phyloP scores from a whole-genome alignment of 1,140 invertebrate genomes.

The Caenorhabditis inopinata region DNA sequence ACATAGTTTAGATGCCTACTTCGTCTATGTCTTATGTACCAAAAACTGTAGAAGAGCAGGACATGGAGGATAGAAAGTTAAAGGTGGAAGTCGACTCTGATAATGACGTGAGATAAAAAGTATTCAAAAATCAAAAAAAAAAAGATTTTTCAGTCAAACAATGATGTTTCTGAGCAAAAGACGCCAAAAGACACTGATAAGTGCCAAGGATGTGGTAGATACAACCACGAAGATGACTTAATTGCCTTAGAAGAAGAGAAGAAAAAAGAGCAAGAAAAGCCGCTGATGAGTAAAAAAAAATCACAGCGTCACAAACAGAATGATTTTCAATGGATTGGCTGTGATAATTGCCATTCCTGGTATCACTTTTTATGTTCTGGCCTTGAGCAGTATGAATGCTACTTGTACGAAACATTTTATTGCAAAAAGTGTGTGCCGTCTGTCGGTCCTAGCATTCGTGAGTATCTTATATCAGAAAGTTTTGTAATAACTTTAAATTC shows the following conservation, averaged over 20 bases:
- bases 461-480: not conserved
- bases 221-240: not conserved
- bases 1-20: too few relatives aligned
- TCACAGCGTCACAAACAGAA: not conserved
- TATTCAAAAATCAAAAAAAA: not conserved
- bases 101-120: too few relatives aligned
- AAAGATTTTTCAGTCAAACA: not conserved
- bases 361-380: not conserved
- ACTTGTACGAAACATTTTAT: not conserved
- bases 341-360: not conserved
- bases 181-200: not conserved
- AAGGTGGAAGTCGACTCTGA: too few relatives aligned
- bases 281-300: not conserved
- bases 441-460: not conserved
- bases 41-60: too few relatives aligned
- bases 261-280: too few relatives aligned
- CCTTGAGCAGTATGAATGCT: not conserved
- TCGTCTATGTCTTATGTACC: too few relatives aligned
- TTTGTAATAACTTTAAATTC: not conserved
- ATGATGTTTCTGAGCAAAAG: not conserved
- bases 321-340: not conserved
- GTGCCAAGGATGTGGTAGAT: not conserved
- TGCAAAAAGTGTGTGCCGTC: not conserved
- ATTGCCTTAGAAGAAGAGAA: not conserved
- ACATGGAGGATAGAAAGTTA: too few relatives aligned